These are phyloP conservation scores for Huso huso DNA, from an alignment of 2,797 vertebrate species.

Conservation along the genomic window DNA sequence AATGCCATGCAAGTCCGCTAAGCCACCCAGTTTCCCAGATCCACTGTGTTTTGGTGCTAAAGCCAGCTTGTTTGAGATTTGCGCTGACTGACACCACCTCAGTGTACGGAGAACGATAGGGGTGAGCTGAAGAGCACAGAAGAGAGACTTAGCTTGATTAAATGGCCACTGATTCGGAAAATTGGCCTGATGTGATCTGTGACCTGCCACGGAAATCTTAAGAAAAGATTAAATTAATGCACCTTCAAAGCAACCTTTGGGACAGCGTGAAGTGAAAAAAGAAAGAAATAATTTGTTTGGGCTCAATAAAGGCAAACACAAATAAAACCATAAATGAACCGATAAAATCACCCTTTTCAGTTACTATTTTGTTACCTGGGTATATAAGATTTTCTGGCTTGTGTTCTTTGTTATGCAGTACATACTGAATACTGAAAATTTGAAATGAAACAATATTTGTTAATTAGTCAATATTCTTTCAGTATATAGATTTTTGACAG, in stretches of 20 bases:
- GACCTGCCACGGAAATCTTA: conserved; percentile 61
- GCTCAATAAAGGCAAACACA: conserved; percentile 14
- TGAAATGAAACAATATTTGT: too few relatives aligned
- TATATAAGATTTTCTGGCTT: too few relatives aligned
- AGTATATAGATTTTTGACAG: too few relatives aligned
- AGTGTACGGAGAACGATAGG: conserved; percentile 67
- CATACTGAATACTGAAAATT: too few relatives aligned
- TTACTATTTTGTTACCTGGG: too few relatives aligned
- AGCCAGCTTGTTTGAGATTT: conserved; percentile 28
- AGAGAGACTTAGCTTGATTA: conserved; percentile 83
- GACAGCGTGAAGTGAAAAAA: conserved; percentile 50
- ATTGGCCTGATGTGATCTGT: conserved; percentile 78
- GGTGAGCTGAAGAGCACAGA: conserved; percentile 47
- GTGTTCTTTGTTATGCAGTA: too few relatives aligned
- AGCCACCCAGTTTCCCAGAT: too few relatives aligned
- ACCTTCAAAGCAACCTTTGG: conserved; percentile 61
- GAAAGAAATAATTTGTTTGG: conserved; percentile 38
- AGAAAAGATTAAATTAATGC: conserved; percentile 74
- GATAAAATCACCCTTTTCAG: background rate
- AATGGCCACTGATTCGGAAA: conserved; percentile 85
- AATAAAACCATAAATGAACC: background rate
- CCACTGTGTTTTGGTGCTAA: too few relatives aligned
- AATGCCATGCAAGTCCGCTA: too few relatives aligned
- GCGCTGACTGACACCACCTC: conserved; percentile 65
- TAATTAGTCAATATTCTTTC: too few relatives aligned